Conservation (phyloP, 2,888 invertebrate species). For the Catocala nupta region DNA sequence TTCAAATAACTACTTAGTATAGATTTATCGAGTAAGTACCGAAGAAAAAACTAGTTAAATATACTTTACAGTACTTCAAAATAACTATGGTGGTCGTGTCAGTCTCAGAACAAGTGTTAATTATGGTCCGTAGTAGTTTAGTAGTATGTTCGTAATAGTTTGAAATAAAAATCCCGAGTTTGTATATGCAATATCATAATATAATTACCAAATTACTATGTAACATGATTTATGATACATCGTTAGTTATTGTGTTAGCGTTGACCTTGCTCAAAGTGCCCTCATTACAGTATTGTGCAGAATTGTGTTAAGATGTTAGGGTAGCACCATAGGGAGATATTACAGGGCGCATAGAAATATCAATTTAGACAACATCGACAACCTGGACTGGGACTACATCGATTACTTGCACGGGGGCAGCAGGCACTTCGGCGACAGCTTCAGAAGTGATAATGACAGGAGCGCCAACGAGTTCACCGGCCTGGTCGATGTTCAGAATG, state of each 20-base stretch:
- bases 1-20: no score
- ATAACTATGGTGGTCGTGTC: no score
- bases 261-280: constrained; percentile 19
- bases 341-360: constrained; percentile 27
- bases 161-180: constrained; percentile 2
- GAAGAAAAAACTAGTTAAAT: no score
- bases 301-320: constrained; percentile 34
- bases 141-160: no score
- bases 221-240: constrained; percentile 16
- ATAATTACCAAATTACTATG: no score
- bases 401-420: constrained; percentile 19
- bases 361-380: constrained; percentile 21
- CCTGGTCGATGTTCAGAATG: constrained; percentile 59
- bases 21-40: no score
- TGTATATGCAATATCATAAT: constrained; percentile 19
- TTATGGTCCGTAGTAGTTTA: no score
- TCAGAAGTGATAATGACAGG: constrained; percentile 32
- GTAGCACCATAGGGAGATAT: constrained; percentile 22
- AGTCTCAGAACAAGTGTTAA: no score
- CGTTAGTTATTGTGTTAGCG: constrained; percentile 13
- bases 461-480: constrained; percentile 22
- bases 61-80: no score
- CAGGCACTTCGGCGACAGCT: constrained; percentile 23
- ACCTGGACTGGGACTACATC: constrained; percentile 24
- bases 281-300: neutral